phyloP scores from a whole-genome alignment of 53 echinoderm and acorn worm genomes.

The Stichopus horrens region DNA sequence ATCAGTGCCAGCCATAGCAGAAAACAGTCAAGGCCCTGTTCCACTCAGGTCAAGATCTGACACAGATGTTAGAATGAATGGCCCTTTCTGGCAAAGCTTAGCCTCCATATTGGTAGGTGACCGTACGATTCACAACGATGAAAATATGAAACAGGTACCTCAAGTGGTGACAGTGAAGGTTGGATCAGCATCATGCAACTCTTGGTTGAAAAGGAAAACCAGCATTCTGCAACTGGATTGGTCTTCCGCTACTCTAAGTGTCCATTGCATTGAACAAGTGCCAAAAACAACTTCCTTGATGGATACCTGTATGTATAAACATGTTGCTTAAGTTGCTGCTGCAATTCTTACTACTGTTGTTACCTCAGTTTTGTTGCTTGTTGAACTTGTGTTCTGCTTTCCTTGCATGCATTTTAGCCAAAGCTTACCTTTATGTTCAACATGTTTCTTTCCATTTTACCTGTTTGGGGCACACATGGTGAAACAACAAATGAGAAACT shows the following conservation, averaged over 20 bases:
- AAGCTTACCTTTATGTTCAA: too few species aligned
- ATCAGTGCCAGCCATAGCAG: neutral
- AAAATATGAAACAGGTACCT: neutral
- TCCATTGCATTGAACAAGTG: constrained; percentile 62
- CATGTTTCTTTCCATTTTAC: too few species aligned
- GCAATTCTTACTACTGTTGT: neutral
- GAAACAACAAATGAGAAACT: neutral
- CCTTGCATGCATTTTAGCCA: too few species aligned
- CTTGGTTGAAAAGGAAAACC: constrained; percentile 14
- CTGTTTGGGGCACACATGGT: neutral
- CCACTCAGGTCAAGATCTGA: constrained; percentile 24
- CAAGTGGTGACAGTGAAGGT: constrained; percentile 11
- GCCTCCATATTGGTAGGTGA: constrained; percentile 33
- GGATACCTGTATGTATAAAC: constrained; percentile 68
- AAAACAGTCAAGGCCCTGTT: neutral
- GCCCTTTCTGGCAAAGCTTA: constrained; percentile 37
- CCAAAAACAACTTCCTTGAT: constrained; percentile 32
- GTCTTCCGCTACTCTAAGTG: constrained; percentile 75
- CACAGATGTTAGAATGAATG: constrained; percentile 7
- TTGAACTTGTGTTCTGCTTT: neutral
- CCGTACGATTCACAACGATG: neutral
- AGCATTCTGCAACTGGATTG: constrained; percentile 67
- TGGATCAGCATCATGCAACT: constrained; percentile 4
- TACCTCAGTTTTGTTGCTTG: neutral
- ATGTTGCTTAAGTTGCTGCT: constrained; percentile 4